Evolutionary conservation across 2,888 invertebrate genomes (phyloP), one percentile per base, ranked within the genome.

Genomic region (Apodemia hepburni): DNA sequence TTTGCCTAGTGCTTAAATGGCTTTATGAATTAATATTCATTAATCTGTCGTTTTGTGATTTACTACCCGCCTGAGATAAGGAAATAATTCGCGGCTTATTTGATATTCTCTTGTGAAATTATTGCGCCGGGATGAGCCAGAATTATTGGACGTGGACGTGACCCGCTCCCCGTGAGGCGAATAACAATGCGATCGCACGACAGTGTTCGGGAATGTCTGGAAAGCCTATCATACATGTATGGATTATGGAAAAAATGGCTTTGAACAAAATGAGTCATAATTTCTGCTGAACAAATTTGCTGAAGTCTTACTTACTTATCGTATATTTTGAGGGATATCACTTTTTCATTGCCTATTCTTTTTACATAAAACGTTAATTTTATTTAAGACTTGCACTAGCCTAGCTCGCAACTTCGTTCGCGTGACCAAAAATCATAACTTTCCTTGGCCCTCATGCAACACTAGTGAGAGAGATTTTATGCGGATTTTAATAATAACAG

Each of bases 111-210:
- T 72, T 76, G 79, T 79, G 83, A 81, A 87, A 87, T 82, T 85
- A 84, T 81, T 76, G 58, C 45, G 47, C 47, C 35, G 58, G 58
- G 61, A 62, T 62, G 61, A 62, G 61, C 58, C 33, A 73, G 84
- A 86, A 84, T 88, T 89, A 88, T 88, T 88, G 83, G 82, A 78
- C 69, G 79, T 71, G 78, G 76, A 88, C 89, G 89, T 89, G 89
- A 81, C 82, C 78, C 76, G 66, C 69, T 66, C 72, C 71, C 61
- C 84, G 85, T 80, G 88, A 69, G 70, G 60, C 66, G 88, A 83
- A 88, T 88, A 79, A 82, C 83, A 84, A 86, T 76, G 75, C 71
- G 69, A n/a, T 54, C 27, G 27, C 27, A 27, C 54, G 54, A 54
- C 54, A 54, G 7, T 54, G 27, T 54, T 54, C 54, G 54, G 54